Evolutionary conservation across 1,140 invertebrate genomes (phyloP).

Genomic region (Ephestia elutella): DNA sequence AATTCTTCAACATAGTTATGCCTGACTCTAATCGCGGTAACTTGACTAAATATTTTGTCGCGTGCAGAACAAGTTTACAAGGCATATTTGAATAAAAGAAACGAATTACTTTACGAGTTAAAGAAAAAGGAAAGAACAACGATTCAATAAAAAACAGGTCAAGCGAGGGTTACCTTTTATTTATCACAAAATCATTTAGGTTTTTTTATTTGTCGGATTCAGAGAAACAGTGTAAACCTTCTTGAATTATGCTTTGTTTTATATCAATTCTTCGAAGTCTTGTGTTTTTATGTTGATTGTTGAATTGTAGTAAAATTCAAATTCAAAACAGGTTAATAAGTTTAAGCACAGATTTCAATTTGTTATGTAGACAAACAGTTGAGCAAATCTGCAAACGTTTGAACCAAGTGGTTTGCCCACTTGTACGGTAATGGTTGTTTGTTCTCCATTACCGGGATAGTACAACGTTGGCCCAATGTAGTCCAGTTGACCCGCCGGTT

Average conservation of each 20-base stretch:
- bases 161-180: constrained; percentile 1
- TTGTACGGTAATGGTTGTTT: constrained; percentile 12
- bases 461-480: constrained; percentile 10
- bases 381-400: constrained; percentile 3
- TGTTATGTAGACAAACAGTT: neutral
- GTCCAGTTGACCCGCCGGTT: constrained; percentile 32
- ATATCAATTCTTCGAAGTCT: neutral
- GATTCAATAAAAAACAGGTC: constrained; percentile 3
- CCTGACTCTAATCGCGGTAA: constrained; percentile 30
- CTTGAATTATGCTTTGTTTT: constrained; percentile 4
- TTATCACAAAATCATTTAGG: constrained; percentile 2
- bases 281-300: neutral
- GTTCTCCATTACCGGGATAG: constrained; percentile 10
- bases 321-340: no score
- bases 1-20: constrained; percentile 24
- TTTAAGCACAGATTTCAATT: neutral
- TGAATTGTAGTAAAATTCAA: neutral
- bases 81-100: constrained; percentile 3
- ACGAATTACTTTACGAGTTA: constrained; percentile 2
- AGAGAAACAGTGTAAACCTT: neutral
- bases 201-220: neutral
- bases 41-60: constrained; percentile 44
- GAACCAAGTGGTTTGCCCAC: constrained; percentile 2
- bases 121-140: neutral
- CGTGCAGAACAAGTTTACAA: constrained; percentile 25